Evolutionary conservation across 2,888 invertebrate genomes (phyloP).

Genomic region (Orchesellides sinensis): DNA sequence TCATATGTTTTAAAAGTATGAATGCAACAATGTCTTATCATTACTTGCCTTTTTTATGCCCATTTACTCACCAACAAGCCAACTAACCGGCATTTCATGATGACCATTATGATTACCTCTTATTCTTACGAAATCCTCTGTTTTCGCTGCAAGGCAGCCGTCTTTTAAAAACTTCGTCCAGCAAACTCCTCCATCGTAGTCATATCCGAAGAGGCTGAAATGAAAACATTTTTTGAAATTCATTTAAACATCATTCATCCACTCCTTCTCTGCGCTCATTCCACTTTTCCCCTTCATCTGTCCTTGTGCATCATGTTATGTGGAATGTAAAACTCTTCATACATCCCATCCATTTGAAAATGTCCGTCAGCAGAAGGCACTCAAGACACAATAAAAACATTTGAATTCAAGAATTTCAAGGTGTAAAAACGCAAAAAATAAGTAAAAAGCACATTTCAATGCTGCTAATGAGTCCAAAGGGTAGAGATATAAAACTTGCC

Average conservation of each 20-base stretch:
- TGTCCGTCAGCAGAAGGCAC: too few relatives aligned
- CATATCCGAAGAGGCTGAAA: too few relatives aligned
- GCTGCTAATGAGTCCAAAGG: conserved; percentile 15
- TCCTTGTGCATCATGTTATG: conserved; percentile 6
- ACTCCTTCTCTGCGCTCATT: conserved; percentile 23
- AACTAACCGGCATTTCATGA: conserved; percentile 34
- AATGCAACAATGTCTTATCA: neutral
- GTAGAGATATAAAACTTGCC: conserved; percentile 8
- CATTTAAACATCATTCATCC: neutral
- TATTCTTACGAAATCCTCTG: neutral
- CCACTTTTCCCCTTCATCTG: conserved; percentile 51
- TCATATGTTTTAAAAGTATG: neutral
- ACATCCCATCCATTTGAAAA: too few relatives aligned
- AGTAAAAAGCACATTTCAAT: neutral
- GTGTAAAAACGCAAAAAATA: conserved; percentile 1
- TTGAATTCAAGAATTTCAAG: too few relatives aligned
- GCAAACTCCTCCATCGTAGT: neutral
- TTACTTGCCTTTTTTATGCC: neutral
- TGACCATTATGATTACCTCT: conserved; percentile 19
- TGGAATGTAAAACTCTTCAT: too few relatives aligned
- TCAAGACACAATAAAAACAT: too few relatives aligned
- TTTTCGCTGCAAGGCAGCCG: conserved; percentile 6
- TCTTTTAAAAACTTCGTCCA: neutral
- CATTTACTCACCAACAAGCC: neutral
- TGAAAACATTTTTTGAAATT: neutral